Evolutionary conservation across 2,888 invertebrate genomes (phyloP).

Genomic region (Tenthredo distinguenda): DNA sequence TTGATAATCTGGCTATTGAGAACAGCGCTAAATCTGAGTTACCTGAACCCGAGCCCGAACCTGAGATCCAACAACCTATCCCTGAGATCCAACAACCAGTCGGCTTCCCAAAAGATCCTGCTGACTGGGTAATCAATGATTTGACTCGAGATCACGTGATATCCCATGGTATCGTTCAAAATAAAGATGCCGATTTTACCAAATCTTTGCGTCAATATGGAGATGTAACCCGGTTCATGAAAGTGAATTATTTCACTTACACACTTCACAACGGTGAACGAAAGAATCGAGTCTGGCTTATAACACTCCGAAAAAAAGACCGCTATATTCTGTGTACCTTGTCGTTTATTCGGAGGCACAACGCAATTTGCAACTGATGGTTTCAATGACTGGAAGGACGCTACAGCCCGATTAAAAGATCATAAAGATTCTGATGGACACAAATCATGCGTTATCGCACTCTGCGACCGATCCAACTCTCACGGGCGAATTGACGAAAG

Average conservation of each 20-base stretch:
- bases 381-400: slow-evolving; percentile 24
- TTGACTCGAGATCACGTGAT: background rate
- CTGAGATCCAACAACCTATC: no score
- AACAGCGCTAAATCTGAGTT: no score
- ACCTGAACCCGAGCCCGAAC: no score
- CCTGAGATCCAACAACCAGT: background rate
- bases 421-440: slow-evolving; percentile 24
- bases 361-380: background rate
- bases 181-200: background rate
- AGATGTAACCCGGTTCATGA: background rate
- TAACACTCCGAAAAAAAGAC: background rate
- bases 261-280: slow-evolving; percentile 11
- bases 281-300: background rate
- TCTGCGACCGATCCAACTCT: background rate
- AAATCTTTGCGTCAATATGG: background rate
- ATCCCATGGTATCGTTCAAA: background rate
- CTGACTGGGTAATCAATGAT: background rate
- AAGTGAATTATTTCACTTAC: background rate
- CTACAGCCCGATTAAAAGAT: background rate
- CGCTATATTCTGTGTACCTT: slow-evolving; percentile 19
- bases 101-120: background rate
- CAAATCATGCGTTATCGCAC: background rate
- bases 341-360: background rate
- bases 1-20: no score
- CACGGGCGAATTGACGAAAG: background rate